Base-by-base conservation (phyloP, 2,113 vertebrate species). In the Lagopus leucura region DNA sequence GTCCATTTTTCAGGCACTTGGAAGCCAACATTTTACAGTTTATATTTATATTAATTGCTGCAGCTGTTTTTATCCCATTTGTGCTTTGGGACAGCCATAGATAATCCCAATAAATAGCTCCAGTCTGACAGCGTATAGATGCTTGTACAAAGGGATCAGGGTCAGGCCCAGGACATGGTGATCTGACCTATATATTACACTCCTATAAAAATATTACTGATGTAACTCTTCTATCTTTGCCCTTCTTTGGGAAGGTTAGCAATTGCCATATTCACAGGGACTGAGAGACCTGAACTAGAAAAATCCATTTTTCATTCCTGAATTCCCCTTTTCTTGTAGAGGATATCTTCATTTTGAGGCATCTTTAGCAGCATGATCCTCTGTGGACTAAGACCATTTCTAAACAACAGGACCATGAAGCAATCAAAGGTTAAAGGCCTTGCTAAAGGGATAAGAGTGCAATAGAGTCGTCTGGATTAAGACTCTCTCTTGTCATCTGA, bases 391-490 rank as follows among this genome's bases (percentile, higher is more conserved):
- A 91, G 82, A 73, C 81, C 63, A 25, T 80, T 89, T 73, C 63
- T 94, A 73, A 96, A 73, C 28, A 93, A 45, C 52, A 34, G 45
- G 32, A 60, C 48, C 36, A 14, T 10, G 86, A 77, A 88, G 66
- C 63, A 79, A 66, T 30, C 38, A 67, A 70, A 94, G 92, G 95
- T 95, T 90, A 94, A 89, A 95, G 91, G 75, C 86, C 76, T 82
- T 5, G 8, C 60, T 92, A 88, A 90, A 93, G 73, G 72, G 73
- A 84, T 86, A 81, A 82, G 74, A 95, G 94, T 80, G 82, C 84
- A 91, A 92, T 79, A 86, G 90, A 95, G 92, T 94, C 93, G 84
- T 94, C 93, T 61, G 88, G 91, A 96, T 94, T 94, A 94, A 96
- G 89, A 72, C 55, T 65, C 66, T 40, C 69, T 64, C 76, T 79